Conservation (phyloP, 1,140 invertebrate species). For the Drosophila tsacasi region DNA sequence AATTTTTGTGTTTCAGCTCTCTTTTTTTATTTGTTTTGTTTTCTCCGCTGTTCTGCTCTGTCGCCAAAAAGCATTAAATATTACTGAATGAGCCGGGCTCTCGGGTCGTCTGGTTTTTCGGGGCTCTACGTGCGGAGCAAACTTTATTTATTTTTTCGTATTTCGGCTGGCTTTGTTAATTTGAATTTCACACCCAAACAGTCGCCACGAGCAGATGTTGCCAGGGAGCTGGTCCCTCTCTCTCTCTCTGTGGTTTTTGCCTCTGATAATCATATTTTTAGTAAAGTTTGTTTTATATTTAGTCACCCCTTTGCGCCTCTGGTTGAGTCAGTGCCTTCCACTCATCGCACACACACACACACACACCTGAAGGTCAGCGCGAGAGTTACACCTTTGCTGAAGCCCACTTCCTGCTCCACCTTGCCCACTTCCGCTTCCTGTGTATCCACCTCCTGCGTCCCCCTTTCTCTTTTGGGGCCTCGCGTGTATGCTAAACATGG, state of each 20-base stretch:
- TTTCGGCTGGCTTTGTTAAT: slow-evolving; percentile 67
- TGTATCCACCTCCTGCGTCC: not conserved
- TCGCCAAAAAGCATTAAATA: slow-evolving; percentile 73
- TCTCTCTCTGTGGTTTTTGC: not conserved
- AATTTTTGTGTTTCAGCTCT: slow-evolving; percentile 38
- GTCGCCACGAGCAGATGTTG: slow-evolving; percentile 38
- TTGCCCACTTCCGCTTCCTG: slow-evolving; percentile 41
- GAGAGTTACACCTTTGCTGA: slow-evolving; percentile 19
- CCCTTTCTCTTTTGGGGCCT: not conserved
- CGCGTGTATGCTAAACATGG: slow-evolving; percentile 33
- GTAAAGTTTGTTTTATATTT: slow-evolving; percentile 41
- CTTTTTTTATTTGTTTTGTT: slow-evolving; percentile 21
- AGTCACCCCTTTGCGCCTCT: slow-evolving; percentile 1
- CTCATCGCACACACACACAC: slow-evolving; percentile 9
- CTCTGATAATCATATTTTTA: slow-evolving; percentile 56
- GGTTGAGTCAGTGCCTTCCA: slow-evolving; percentile 15
- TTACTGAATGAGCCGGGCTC: slow-evolving; percentile 67
- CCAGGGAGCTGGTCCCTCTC: slow-evolving; percentile 19
- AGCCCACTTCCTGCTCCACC: slow-evolving; percentile 52
- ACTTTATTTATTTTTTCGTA: slow-evolving; percentile 9
- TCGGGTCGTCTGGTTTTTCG: slow-evolving; percentile 38
- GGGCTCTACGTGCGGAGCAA: slow-evolving; percentile 68
- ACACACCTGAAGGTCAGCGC: slow-evolving; percentile 32
- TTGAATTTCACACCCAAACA: slow-evolving; percentile 70
- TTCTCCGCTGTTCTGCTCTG: slow-evolving; percentile 43